Conservation (phyloP, 2,888 invertebrate genomes). For the Phyto melanocephala region DNA sequence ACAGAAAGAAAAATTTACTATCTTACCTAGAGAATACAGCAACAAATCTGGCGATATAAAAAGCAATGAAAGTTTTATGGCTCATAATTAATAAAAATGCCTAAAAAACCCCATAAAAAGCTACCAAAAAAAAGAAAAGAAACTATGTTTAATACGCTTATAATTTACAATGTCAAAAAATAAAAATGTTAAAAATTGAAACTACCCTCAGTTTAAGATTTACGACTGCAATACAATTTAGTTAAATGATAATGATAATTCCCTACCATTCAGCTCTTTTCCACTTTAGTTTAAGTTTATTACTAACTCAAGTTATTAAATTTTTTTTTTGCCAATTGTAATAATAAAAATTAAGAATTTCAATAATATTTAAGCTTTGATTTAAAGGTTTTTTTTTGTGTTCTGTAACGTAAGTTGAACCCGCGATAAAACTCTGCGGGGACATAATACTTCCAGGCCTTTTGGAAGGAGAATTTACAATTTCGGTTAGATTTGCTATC, state of each 20-base stretch:
- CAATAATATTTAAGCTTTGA: too few relatives aligned
- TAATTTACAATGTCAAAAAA: slow-evolving; percentile 10
- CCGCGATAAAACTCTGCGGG: too few relatives aligned
- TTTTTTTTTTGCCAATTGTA: neutral
- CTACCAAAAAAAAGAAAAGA: slow-evolving; percentile 12
- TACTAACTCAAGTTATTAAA: slow-evolving; percentile 31
- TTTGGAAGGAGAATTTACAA: too few relatives aligned
- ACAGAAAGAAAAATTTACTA: neutral
- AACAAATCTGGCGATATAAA: slow-evolving; percentile 42
- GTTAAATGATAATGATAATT: slow-evolving; percentile 2
- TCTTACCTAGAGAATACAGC: slow-evolving; percentile 21
- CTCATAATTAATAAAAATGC: slow-evolving; percentile 60
- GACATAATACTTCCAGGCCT: too few relatives aligned
- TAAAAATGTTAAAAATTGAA: slow-evolving; percentile 30
- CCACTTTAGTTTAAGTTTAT: neutral
- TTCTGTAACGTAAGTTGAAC: too few relatives aligned
- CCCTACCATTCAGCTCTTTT: neutral
- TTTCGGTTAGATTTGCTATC: too few relatives aligned
- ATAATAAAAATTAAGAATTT: too few relatives aligned
- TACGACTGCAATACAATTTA: slow-evolving; percentile 40
- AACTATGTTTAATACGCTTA: neutral
- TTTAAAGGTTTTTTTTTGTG: too few relatives aligned
- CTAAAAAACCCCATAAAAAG: slow-evolving; percentile 55
- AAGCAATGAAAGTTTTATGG: slow-evolving; percentile 54
- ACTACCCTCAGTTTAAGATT: slow-evolving; percentile 51